Base-by-base conservation (phyloP, 2,113 vertebrate species). In the Seriola aureovittata region DNA sequence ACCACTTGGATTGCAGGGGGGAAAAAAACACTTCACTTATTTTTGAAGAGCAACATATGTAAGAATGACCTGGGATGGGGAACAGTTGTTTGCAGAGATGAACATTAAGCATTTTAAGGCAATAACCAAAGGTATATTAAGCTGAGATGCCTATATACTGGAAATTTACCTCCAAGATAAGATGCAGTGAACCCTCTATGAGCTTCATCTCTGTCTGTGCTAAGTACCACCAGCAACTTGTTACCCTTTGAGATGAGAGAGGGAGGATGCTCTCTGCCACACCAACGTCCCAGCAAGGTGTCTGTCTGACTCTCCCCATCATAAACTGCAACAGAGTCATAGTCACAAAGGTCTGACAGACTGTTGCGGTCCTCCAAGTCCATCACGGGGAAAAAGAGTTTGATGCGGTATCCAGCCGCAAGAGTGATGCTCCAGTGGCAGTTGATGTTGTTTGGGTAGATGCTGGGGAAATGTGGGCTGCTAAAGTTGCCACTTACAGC, bases 401-500 rank as follows among this genome's bases (percentile, higher is more conserved):
- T 98, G 91, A 99, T 57, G 19, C 95, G 94, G 89, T 98, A 99
- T 21, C 96, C 96, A 0, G 32, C 83, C 0, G 95, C 94, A 6
- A 97, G 89, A 34, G 86, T 93, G 82, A 98, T 92, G 80, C 93
- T 96, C 97, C 97, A 98, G 85, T 98, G 98, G 92, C 98, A 99
- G 69, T 96, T 97, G 89, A 99, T 96, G 89, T 99, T 98, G 94
- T 99, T 99, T 80, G 98, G 98, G 91, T 99, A 99, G 94, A 96
- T 96, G 86, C 59, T 90, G 67, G 98, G 98, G 81, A 97, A 99
- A 46, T 94, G 95, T 0, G 98, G 98, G 85, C 98, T 99, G 88
- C 96, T 98, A 87, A 99, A 97, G 92, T 99, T 98, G 42, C 97
- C 97, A 34, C 90, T 96, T 60, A 97, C 59, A 0, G 90, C 34